Base-by-base conservation (phyloP, 2,797 vertebrate species). In the Characodon lateralis region DNA sequence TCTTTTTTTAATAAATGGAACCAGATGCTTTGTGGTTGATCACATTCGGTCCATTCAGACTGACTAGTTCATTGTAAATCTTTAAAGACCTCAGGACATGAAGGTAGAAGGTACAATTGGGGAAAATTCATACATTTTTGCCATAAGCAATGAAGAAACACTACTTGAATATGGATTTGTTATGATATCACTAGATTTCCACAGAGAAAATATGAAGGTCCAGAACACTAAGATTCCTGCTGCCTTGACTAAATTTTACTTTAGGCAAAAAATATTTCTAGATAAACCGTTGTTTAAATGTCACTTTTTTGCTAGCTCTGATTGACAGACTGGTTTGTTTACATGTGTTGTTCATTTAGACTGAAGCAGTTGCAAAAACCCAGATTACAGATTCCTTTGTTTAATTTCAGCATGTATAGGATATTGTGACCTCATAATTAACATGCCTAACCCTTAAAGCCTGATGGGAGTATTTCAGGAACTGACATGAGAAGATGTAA, bases 161-260 rank as follows among this genome's bases (percentile, higher is more conserved):
- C 56, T 63, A 63, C 59, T 63, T 63, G 59, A 63, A 31, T 63
- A 28, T 63, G 59, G 28, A 63, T 35, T 63, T 63, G 59, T 63
- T 28, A 35, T 35, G 35, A 35, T 63, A 35, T 63, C 35, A 18
- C 59, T 66, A 66, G 31, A 66, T 66, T 66, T 66, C 39, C 39
- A 66, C 63, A 39, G 63, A 65, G 28, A 46, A 46, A 46, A 46
- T 7, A 46, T 7, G 58, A 59, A 59, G 58, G 28, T 63, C 59
- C 59, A 63, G 31, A 66, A 66, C 31, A 39, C 18, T 24, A 66
- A 41, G 35, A 66, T 66, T 66, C 63, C 63, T 39, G 63, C 35
- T 39, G 63, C 63, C 63, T 66, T 66, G 8, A 66, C 20, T 24
- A 7, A 66, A 66, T 66, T 66, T 24, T 66, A 66, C 20, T 66